phyloP scores from a whole-genome alignment of 2,888 invertebrate genomes.

The Ornithoptera alexandrae region DNA sequence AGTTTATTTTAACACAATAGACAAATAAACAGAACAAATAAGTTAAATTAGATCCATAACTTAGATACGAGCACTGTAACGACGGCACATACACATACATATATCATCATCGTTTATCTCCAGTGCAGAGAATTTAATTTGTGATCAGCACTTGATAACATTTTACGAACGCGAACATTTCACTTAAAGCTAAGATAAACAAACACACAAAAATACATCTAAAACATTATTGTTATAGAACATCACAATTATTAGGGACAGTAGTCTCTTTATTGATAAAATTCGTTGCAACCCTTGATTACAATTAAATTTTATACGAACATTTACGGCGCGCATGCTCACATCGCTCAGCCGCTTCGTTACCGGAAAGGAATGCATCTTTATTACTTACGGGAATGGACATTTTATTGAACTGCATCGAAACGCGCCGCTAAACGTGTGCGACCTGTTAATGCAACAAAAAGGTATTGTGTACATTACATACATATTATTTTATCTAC shows the following conservation, averaged over 20 bases:
- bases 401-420: constrained; percentile 53
- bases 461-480: neutral
- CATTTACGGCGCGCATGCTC: constrained; percentile 51
- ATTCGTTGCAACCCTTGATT: constrained; percentile 72
- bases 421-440: constrained; percentile 72
- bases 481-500: neutral
- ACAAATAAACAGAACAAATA: constrained; percentile 25
- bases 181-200: constrained; percentile 60
- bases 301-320: constrained; percentile 47
- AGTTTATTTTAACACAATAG: constrained; percentile 47
- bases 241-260: constrained; percentile 76
- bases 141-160: constrained; percentile 57
- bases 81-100: neutral
- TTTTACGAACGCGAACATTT: constrained; percentile 67
- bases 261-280: constrained; percentile 66
- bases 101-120: neutral
- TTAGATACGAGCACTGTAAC: constrained; percentile 3
- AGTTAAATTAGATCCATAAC: constrained; percentile 21
- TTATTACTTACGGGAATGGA: constrained; percentile 48
- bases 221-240: constrained; percentile 77
- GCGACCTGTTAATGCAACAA: constrained; percentile 54
- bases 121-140: constrained; percentile 19
- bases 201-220: constrained; percentile 79
- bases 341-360: constrained; percentile 39
- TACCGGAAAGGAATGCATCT: constrained; percentile 61